Evolutionary conservation across 2,797 vertebrate species (phyloP).

Genomic region (Hemitrygon akajei): DNA sequence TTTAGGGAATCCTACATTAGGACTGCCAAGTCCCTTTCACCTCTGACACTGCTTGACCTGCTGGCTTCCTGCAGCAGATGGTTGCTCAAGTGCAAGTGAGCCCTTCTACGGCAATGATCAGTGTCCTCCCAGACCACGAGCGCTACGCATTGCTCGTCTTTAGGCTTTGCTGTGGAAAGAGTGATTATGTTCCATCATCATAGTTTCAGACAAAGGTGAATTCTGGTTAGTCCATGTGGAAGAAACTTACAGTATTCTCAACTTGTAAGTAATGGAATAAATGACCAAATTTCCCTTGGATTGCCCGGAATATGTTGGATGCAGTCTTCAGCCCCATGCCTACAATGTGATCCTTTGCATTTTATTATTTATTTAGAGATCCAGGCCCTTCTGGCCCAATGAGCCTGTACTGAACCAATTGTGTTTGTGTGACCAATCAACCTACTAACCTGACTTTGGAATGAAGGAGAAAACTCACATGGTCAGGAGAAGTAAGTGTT

Average conservation of each 20-base stretch:
- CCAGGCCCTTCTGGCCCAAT: no score
- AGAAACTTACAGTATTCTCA: background rate
- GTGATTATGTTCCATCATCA: background rate
- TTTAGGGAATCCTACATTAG: no score
- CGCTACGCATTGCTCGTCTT: background rate
- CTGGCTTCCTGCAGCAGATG: background rate
- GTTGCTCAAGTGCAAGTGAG: background rate
- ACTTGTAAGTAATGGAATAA: background rate
- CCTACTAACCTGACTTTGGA: no score
- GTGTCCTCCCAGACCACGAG: background rate
- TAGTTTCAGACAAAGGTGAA: background rate
- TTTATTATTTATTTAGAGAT: background rate
- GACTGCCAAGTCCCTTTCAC: no score
- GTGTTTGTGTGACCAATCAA: no score
- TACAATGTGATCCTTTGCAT: background rate
- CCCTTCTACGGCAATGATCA: background rate
- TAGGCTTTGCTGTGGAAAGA: background rate
- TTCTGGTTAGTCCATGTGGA: background rate
- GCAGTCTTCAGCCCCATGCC: background rate
- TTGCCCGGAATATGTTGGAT: background rate
- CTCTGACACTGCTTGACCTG: no score
- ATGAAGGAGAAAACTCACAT: no score
- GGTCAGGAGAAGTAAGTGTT: no score
- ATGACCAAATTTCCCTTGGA: background rate
- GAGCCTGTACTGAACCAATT: no score